Conservation (phyloP, 2,113 vertebrate genomes). For the Cyanoderma ruficeps region DNA sequence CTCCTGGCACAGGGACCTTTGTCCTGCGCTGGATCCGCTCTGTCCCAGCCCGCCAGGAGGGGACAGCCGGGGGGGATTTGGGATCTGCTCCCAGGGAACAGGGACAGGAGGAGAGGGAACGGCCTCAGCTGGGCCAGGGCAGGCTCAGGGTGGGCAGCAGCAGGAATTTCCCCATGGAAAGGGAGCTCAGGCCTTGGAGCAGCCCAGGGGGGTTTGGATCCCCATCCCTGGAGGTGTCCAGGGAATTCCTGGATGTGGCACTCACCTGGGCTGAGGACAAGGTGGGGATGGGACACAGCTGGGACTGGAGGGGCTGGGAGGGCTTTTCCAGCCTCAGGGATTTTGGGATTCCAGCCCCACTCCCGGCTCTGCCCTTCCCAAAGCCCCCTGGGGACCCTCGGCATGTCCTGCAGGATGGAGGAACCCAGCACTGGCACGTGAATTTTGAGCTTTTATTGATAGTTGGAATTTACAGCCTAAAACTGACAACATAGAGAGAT, state of each 20-base stretch:
- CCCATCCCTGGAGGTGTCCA: no score
- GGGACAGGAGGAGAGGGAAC: neutral
- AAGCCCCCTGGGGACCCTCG: neutral
- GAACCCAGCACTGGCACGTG: neutral
- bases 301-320: no score
- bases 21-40: fast-evolving
- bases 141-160: fast-evolving
- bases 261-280: no score
- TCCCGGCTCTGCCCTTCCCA: neutral
- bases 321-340: neutral
- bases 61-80: no score
- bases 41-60: neutral
- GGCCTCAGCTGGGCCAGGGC: neutral
- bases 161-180: neutral
- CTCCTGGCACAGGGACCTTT: neutral
- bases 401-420: neutral
- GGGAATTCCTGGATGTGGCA: no score
- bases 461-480: slow-evolving; percentile 69
- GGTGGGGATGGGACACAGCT: no score
- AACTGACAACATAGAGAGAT: slow-evolving; percentile 59
- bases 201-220: no score
- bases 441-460: slow-evolving; percentile 45
- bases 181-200: no score
- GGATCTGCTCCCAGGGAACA: neutral
- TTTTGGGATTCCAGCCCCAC: neutral